Conservation (phyloP, 1,140 invertebrate species). For the Drosophila carrolli region DNA sequence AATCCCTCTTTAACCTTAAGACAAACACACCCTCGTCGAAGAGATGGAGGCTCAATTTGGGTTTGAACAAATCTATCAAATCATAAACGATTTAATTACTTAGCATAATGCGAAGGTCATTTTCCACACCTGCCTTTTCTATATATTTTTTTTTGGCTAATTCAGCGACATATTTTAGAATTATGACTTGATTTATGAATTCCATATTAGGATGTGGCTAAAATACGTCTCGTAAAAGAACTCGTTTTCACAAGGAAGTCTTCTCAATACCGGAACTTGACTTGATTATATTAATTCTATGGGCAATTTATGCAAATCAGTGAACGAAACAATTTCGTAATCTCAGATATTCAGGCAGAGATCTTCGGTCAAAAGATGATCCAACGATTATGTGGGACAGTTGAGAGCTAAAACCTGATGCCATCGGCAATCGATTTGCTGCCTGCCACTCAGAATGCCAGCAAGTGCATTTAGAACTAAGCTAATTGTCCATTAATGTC, state of each 20-base stretch:
- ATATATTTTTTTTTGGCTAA: constrained; percentile 1
- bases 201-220: constrained; percentile 50
- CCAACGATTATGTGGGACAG: constrained; percentile 32
- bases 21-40: constrained; percentile 23
- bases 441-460: constrained; percentile 42
- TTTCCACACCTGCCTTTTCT: constrained; percentile 13
- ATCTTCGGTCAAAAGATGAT: constrained; percentile 10
- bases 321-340: constrained; percentile 33
- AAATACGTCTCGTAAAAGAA: constrained; percentile 41
- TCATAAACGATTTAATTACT: constrained; percentile 43
- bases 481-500: constrained; percentile 70
- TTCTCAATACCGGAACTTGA: constrained; percentile 54
- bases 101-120: constrained; percentile 57
- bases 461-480: constrained; percentile 51
- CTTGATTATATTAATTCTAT: constrained; percentile 47
- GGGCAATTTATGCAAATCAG: constrained; percentile 62
- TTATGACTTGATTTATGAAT: constrained; percentile 54
- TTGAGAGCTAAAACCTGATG: constrained; percentile 1
- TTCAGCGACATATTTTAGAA: constrained; percentile 51
- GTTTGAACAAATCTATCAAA: constrained; percentile 28
- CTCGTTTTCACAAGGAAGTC: constrained; percentile 73
- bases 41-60: constrained; percentile 27
- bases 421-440: constrained; percentile 29
- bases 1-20: constrained; percentile 39
- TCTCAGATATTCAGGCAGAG: constrained; percentile 14